Evolutionary conservation across 2,113 vertebrate genomes (phyloP).

Genomic region (Spheniscus mendiculus): DNA sequence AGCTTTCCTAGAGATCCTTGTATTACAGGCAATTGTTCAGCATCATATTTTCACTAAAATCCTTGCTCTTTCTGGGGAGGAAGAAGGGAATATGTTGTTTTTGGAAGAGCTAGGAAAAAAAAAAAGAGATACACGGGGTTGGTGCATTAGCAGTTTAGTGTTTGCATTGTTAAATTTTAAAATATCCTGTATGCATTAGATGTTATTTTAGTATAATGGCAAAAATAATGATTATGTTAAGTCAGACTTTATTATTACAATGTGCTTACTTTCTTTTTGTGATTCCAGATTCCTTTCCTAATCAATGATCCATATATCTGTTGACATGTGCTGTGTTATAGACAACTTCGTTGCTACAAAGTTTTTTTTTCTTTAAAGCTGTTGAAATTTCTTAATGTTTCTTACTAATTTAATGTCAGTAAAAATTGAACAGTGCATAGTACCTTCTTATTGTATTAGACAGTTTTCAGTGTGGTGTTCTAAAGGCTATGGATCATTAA

Average conservation of each 20-base stretch:
- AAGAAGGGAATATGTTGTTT: not conserved
- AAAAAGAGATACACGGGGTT: not conserved
- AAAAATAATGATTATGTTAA: slow-evolving; percentile 65
- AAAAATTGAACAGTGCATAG: slow-evolving; percentile 48
- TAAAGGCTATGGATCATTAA: slow-evolving; percentile 59
- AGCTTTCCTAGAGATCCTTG: not conserved
- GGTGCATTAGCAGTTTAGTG: slow-evolving; percentile 31
- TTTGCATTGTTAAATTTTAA: slow-evolving; percentile 57
- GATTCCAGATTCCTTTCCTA: slow-evolving; percentile 32
- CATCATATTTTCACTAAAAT: not conserved
- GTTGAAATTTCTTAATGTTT: slow-evolving; percentile 17
- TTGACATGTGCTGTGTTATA: not conserved
- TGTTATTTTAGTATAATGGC: slow-evolving; percentile 49
- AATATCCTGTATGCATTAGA: slow-evolving; percentile 44
- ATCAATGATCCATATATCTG: not conserved
- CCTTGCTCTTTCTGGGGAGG: not conserved
- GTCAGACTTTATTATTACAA: slow-evolving; percentile 51
- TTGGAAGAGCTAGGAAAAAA: slow-evolving; percentile 41
- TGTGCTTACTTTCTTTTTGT: slow-evolving; percentile 46
- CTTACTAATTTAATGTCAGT: slow-evolving; percentile 39
- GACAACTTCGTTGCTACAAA: not conserved
- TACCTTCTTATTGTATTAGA: slow-evolving; percentile 24
- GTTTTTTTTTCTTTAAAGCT: slow-evolving; percentile 3
- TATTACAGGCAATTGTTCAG: not conserved
- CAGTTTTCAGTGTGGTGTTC: slow-evolving; percentile 27